Percentiles rank a stretch among this genome's conserved stretches.
Evolutionary conservation across 2,888 invertebrate species (phyloP).

Genomic region (Drosophila barbarae): DNA sequence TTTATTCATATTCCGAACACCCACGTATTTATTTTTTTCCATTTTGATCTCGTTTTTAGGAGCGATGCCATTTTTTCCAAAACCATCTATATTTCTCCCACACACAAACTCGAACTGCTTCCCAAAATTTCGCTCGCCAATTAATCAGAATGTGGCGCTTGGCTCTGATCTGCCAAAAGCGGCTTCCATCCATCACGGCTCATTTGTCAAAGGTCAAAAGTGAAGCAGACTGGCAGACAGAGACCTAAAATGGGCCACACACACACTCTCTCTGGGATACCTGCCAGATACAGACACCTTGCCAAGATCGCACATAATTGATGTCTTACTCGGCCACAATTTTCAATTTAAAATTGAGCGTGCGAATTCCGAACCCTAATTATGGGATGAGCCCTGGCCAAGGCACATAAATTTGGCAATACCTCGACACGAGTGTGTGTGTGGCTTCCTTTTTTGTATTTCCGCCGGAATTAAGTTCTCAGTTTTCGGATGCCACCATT

Average conservation of each 20-base stretch:
- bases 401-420: slow-evolving; percentile 29
- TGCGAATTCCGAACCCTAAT: slow-evolving; percentile 73
- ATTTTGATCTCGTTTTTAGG: not conserved
- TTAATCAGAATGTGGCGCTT: slow-evolving; percentile 65
- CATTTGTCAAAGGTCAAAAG: slow-evolving; percentile 71
- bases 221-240: slow-evolving; percentile 40
- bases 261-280: slow-evolving; percentile 26
- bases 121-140: slow-evolving; percentile 45
- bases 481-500: slow-evolving; percentile 41
- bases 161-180: slow-evolving; percentile 36
- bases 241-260: slow-evolving; percentile 52
- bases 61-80: slow-evolving; percentile 10
- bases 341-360: slow-evolving; percentile 74
- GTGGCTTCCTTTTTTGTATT: slow-evolving; percentile 48
- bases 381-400: slow-evolving; percentile 53
- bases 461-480: slow-evolving; percentile 70
- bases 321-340: slow-evolving; percentile 69
- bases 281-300: slow-evolving; percentile 50
- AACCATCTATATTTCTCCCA: slow-evolving; percentile 9
- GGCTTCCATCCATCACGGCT: slow-evolving; percentile 54
- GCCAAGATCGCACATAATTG: slow-evolving; percentile 52
- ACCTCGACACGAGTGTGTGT: slow-evolving; percentile 24
- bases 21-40: not conserved
- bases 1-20: not conserved
- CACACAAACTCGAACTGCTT: not conserved